phyloP scores from a whole-genome alignment of 2,888 invertebrate species.

The Bellardia pandia region DNA sequence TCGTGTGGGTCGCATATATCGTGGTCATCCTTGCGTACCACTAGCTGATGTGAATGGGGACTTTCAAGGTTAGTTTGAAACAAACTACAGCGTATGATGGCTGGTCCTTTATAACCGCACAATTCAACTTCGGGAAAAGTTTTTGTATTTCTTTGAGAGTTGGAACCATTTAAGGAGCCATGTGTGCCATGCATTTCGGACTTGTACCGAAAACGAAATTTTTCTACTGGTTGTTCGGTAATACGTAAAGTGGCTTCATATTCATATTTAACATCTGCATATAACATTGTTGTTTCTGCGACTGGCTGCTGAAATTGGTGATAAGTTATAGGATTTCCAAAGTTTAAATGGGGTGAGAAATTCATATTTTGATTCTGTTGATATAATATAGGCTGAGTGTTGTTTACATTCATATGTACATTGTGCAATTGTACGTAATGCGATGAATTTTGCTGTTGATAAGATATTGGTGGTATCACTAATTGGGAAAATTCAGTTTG shows the following conservation, averaged over 20 bases:
- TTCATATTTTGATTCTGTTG: constrained; percentile 49
- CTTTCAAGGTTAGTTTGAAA: constrained; percentile 86
- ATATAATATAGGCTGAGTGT: constrained; percentile 3
- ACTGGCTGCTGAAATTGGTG: constrained; percentile 22
- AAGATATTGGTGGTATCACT: constrained; percentile 76
- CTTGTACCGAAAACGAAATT: constrained; percentile 93
- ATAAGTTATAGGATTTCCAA: constrained; percentile 51
- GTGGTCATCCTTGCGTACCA: constrained; percentile 87
- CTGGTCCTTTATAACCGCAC: constrained; percentile 86
- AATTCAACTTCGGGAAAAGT: constrained; percentile 92
- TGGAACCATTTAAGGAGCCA: constrained; percentile 89
- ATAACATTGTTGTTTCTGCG: constrained; percentile 1
- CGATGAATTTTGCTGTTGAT: constrained; percentile 57
- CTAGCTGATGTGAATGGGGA: constrained; percentile 89
- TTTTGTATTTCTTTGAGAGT: constrained; percentile 86
- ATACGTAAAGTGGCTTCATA: constrained; percentile 86
- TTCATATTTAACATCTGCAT: constrained; percentile 70
- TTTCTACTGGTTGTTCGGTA: constrained; percentile 90
- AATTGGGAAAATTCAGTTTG: constrained; percentile 80
- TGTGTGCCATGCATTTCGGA: constrained; percentile 95
- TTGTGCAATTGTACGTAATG: constrained; percentile 66
- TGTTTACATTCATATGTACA: constrained; percentile 37
- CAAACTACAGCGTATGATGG: constrained; percentile 89
- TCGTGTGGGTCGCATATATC: constrained; percentile 90
- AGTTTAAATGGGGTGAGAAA: constrained; percentile 54